phyloP scores from a whole-genome alignment of 2,888 invertebrate species.

The Lasioglossum vierecki region DNA sequence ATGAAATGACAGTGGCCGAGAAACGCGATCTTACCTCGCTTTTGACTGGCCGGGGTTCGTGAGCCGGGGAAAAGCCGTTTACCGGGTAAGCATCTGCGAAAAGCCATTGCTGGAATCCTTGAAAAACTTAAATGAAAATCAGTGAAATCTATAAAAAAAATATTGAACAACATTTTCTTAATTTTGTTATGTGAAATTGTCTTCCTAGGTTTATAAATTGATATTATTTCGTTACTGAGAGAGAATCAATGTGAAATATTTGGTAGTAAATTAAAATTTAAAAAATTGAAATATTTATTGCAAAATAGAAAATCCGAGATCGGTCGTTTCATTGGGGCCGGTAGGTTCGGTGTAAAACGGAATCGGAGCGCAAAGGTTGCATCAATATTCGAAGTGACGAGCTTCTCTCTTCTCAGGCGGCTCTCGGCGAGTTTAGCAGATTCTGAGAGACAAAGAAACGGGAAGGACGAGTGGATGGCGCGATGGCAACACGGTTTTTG shows the following conservation, averaged over 20 bases:
- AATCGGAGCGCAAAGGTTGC: not conserved
- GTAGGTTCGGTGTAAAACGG: not conserved
- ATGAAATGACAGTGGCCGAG: not conserved
- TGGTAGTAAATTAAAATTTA: too few species aligned
- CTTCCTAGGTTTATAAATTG: not conserved
- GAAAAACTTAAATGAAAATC: not conserved
- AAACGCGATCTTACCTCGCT: not conserved
- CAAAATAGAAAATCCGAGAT: not conserved
- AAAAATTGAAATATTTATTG: not conserved
- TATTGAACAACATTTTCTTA: not conserved
- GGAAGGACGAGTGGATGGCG: constrained; percentile 3
- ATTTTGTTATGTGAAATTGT: not conserved
- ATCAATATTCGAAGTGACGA: not conserved
- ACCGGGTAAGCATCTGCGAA: not conserved
- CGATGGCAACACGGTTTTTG: constrained; percentile 45
- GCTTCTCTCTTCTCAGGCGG: not conserved
- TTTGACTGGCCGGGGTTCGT: not conserved
- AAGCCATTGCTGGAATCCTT: not conserved
- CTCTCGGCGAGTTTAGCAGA: not conserved
- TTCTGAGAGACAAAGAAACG: not conserved
- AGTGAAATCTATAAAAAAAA: not conserved
- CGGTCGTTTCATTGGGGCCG: not conserved
- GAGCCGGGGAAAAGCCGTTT: not conserved
- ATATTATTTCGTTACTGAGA: not conserved
- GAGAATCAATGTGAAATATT: too few species aligned